These are phyloP conservation scores for Hippocampus zosterae DNA, from an alignment of 2,113 vertebrate genomes.

Conservation along the genomic window DNA sequence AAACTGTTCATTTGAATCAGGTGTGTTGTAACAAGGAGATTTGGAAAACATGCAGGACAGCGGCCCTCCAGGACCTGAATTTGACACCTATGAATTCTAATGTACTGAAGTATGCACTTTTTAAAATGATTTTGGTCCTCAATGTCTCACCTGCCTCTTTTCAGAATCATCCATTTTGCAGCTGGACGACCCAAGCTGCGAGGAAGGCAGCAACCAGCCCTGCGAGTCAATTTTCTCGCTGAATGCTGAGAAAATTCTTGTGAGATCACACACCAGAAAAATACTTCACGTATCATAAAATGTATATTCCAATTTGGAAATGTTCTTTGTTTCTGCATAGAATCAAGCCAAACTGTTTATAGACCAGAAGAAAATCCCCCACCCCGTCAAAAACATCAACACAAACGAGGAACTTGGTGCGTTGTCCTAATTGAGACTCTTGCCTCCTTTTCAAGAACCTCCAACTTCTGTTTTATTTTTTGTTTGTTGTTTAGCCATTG, in stretches of 20 bases:
- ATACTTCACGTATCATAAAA: not conserved
- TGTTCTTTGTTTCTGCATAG: slow-evolving; percentile 59
- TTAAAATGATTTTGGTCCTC: not conserved
- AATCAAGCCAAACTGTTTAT: slow-evolving; percentile 90
- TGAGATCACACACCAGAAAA: slow-evolving; percentile 51
- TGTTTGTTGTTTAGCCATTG: slow-evolving; percentile 79
- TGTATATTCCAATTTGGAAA: not conserved
- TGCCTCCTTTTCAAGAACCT: not conserved
- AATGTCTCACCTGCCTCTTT: slow-evolving; percentile 19
- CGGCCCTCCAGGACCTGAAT: no score
- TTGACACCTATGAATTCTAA: no score
- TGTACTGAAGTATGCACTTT: not conserved
- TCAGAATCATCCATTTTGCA: slow-evolving; percentile 86
- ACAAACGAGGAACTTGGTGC: slow-evolving; percentile 93
- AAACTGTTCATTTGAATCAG: no score
- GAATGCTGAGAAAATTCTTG: slow-evolving; percentile 94
- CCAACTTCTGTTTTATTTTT: not conserved
- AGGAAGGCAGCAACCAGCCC: slow-evolving; percentile 79
- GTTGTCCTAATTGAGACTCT: slow-evolving; percentile 18
- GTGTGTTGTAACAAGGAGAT: no score
- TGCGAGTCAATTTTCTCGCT: slow-evolving; percentile 89
- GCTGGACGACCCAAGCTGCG: slow-evolving; percentile 86
- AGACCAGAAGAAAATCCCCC: slow-evolving; percentile 92
- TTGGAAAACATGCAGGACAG: no score
- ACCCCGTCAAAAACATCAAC: slow-evolving; percentile 84